Percentiles rank a stretch among this genome's conserved stretches.
Conservation (phyloP, 2,888 invertebrate genomes). For the Chalcosyrphus nemorum region DNA sequence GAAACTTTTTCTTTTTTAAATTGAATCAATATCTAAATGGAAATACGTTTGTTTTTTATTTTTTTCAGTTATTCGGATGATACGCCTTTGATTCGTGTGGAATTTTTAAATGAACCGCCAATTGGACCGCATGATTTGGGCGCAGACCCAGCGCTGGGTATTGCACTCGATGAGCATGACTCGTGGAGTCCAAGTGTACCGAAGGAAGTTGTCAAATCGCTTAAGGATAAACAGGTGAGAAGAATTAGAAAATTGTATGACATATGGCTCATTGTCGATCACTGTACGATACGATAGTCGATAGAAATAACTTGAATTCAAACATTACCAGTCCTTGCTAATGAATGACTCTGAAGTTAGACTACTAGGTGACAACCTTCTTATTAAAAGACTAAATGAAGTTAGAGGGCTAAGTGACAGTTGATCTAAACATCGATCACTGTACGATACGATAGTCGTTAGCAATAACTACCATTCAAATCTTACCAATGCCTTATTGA, state of each 20-base stretch:
- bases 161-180: conserved; percentile 93
- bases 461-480: too few species aligned
- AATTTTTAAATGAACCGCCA: conserved; percentile 88
- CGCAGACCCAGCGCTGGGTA: conserved; percentile 89
- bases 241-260: neutral
- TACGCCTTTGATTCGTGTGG: conserved; percentile 86
- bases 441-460: neutral
- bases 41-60: conserved; percentile 13
- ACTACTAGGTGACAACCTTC: too few species aligned
- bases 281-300: neutral
- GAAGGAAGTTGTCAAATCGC: conserved; percentile 88
- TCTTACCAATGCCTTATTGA: too few species aligned
- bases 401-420: neutral
- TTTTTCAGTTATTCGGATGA: conserved; percentile 87
- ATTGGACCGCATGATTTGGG: conserved; percentile 91
- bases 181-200: conserved; percentile 96
- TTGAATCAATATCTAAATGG: neutral
- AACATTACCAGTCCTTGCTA: too few species aligned
- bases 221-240: conserved; percentile 84
- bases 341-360: too few species aligned
- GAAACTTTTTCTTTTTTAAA: conserved; percentile 1
- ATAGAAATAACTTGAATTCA: too few species aligned
- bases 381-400: too few species aligned
- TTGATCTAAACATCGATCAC: too few species aligned
- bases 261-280: too few species aligned